Percentiles rank a stretch among this genome's conserved stretches.
Evolutionary conservation across 2,113 vertebrate species (phyloP).

Genomic region (Cnemophilus loriae): DNA sequence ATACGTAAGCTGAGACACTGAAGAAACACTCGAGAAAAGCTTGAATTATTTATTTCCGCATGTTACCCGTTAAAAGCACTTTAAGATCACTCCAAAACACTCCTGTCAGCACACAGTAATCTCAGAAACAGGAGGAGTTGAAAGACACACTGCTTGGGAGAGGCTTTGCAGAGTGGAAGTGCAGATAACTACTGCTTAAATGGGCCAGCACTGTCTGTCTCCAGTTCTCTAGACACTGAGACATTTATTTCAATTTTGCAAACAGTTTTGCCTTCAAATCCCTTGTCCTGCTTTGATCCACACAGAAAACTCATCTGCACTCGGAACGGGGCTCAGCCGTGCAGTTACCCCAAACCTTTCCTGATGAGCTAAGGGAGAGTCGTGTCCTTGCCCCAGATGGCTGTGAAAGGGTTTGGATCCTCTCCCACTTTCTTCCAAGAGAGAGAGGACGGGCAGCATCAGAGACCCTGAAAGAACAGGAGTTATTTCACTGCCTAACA

Average conservation of each 20-base stretch:
- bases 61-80: conserved; percentile 56
- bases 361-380: background rate
- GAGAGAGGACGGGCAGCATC: background rate
- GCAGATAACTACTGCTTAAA: background rate
- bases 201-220: background rate
- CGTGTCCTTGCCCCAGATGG: background rate
- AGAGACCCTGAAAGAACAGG: background rate
- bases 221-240: background rate
- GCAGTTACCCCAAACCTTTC: background rate
- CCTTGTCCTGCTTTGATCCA: background rate
- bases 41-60: conserved; percentile 64
- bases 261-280: background rate
- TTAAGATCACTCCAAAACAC: conserved; percentile 2
- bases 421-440: background rate
- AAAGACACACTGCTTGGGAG: background rate
- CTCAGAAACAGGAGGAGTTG: conserved; percentile 23
- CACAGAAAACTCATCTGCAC: background rate
- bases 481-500: background rate
- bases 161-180: background rate
- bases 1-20: background rate
- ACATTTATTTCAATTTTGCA: background rate
- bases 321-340: background rate
- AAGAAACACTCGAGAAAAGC: conserved; percentile 36
- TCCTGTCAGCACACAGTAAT: conserved; percentile 25
- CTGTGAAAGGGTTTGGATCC: background rate